Percentiles rank a stretch among this genome's conserved stretches.
Evolutionary conservation across 2,888 invertebrate genomes (phyloP).

Genomic region (Gymnosoma rotundatum): DNA sequence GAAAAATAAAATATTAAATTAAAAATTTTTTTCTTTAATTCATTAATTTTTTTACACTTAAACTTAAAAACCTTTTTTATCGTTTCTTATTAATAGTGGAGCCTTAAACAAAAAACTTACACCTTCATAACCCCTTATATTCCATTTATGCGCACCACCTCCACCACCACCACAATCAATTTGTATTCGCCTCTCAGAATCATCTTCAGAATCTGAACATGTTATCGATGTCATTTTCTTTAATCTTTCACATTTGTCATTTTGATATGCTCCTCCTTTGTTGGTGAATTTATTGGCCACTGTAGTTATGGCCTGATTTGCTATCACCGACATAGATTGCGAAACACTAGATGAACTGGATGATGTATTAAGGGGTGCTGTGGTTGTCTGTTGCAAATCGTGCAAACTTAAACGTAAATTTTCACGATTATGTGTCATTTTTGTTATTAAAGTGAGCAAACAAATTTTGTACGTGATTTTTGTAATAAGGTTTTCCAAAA

Average conservation of each 20-base stretch:
- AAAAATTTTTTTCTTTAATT: background rate
- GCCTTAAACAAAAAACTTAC: conserved; percentile 76
- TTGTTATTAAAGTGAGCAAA: background rate
- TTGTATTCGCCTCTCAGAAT: conserved; percentile 80
- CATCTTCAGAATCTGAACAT: conserved; percentile 82
- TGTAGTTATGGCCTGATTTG: conserved; percentile 75
- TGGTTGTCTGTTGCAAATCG: conserved; percentile 76
- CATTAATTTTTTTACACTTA: too few species aligned
- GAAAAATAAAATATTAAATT: background rate
- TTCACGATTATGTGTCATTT: conserved; percentile 80
- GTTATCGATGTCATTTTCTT: conserved; percentile 82
- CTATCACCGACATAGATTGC: conserved; percentile 78
- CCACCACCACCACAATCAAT: conserved; percentile 73
- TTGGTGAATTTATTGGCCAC: conserved; percentile 77
- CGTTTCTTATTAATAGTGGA: too few species aligned
- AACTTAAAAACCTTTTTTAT: too few species aligned
- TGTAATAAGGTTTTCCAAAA: background rate
- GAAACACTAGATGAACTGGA: conserved; percentile 76
- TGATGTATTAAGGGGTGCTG: conserved; percentile 74
- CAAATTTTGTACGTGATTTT: conserved; percentile 8
- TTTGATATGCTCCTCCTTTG: conserved; percentile 76
- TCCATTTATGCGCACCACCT: conserved; percentile 77
- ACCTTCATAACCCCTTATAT: conserved; percentile 79
- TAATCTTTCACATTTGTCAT: conserved; percentile 80
- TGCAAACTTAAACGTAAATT: conserved; percentile 81